Evolutionary conservation across 2,888 invertebrate genomes (phyloP).

Genomic region (Caenorhabditis sp.): DNA sequence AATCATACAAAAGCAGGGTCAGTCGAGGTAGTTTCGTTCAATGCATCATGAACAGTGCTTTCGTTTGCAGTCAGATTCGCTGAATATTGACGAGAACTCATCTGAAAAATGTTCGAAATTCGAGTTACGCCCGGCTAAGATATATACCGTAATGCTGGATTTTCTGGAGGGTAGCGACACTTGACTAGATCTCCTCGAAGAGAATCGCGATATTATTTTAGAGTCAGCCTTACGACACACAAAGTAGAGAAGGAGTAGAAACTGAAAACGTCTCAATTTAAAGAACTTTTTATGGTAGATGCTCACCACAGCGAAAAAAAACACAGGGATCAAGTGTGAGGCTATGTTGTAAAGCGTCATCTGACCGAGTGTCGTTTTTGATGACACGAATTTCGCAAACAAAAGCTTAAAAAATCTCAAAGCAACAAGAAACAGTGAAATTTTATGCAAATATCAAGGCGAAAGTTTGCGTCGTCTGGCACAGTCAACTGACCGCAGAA

Average conservation of each 20-base stretch:
- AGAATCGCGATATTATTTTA: conserved; percentile 55
- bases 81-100: conserved; percentile 42
- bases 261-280: conserved; percentile 49
- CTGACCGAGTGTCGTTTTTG: neutral
- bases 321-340: conserved; percentile 68
- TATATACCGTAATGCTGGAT: conserved; percentile 33
- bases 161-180: conserved; percentile 45
- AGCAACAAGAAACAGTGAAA: neutral
- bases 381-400: neutral
- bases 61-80: conserved; percentile 40
- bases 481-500: conserved; percentile 45
- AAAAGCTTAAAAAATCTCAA: neutral
- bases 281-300: neutral
- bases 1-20: conserved; percentile 37
- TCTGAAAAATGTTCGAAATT: conserved; percentile 13
- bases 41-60: neutral
- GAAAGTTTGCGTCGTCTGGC: conserved; percentile 20
- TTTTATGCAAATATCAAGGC: conserved; percentile 51
- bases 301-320: conserved; percentile 69
- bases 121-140: neutral
- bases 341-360: conserved; percentile 73
- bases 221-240: conserved; percentile 66
- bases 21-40: neutral
- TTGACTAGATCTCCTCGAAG: conserved; percentile 61
- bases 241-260: conserved; percentile 61